These are phyloP conservation scores for Atrichornis clamosus DNA, from an alignment of 2,113 vertebrate species.

Conservation along the genomic window DNA sequence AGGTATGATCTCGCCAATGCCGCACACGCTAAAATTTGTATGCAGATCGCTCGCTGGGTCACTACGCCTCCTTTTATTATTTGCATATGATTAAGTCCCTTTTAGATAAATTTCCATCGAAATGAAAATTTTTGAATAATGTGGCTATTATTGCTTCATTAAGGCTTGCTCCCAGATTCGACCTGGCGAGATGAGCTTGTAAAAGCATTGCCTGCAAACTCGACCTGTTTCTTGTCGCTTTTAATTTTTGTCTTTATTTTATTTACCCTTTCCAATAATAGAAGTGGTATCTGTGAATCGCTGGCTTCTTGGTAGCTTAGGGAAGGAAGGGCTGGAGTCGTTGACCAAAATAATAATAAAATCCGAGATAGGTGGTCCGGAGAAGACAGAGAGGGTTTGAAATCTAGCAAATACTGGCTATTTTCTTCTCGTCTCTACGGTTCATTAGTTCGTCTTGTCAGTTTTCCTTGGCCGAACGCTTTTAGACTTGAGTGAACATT, in stretches of 20 bases:
- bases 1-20: conserved; percentile 81
- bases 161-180: conserved; percentile 89
- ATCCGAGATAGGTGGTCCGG: conserved; percentile 77
- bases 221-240: conserved; percentile 97
- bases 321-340: not conserved
- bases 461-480: conserved; percentile 85
- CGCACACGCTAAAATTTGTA: conserved; percentile 74
- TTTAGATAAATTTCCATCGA: conserved; percentile 93
- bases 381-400: conserved; percentile 73
- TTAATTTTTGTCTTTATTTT: conserved; percentile 88
- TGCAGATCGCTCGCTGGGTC: conserved; percentile 87
- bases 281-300: conserved; percentile 47
- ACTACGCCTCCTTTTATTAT: conserved; percentile 87
- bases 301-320: conserved; percentile 50
- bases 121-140: conserved; percentile 97
- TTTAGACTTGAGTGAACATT: conserved; percentile 93
- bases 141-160: conserved; percentile 98
- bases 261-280: conserved; percentile 75
- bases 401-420: conserved; percentile 82
- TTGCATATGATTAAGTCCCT: conserved; percentile 97
- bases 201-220: conserved; percentile 89
- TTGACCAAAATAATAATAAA: conserved; percentile 64
- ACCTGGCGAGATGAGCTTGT: conserved; percentile 92
- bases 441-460: conserved; percentile 94
- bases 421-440: conserved; percentile 85